These are phyloP conservation scores for Thumatha senex DNA, from an alignment of 2,888 invertebrate species.

Conservation along the genomic window DNA sequence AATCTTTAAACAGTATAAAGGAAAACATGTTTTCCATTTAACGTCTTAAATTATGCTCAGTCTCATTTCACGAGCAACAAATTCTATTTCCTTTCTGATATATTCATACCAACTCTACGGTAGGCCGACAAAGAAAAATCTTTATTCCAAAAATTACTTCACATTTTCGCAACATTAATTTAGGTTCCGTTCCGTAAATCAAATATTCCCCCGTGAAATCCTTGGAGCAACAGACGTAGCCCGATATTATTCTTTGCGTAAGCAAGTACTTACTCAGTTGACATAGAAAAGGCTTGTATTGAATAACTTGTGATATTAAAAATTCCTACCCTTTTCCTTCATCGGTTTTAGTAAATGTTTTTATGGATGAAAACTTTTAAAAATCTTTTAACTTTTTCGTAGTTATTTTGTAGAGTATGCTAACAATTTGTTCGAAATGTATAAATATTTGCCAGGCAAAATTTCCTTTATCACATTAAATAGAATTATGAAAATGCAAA, in stretches of 20 bases:
- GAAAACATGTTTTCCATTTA: constrained; percentile 11
- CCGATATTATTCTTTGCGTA: constrained; percentile 36
- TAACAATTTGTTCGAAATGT: neutral
- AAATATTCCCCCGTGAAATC: constrained; percentile 34
- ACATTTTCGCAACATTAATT: constrained; percentile 37
- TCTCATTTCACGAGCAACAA: constrained; percentile 20
- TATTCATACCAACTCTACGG: constrained; percentile 25
- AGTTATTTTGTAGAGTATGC: neutral
- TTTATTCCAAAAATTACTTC: constrained; percentile 28
- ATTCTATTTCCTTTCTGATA: constrained; percentile 19
- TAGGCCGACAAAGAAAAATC: constrained; percentile 32
- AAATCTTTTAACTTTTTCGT: constrained; percentile 10
- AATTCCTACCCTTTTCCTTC: constrained; percentile 51
- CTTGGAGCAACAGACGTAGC: constrained; percentile 19
- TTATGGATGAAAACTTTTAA: constrained; percentile 34
- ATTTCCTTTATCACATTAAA: neutral
- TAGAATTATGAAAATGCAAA: neutral
- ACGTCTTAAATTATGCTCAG: constrained; percentile 12
- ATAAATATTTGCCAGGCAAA: neutral
- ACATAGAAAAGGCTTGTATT: constrained; percentile 52
- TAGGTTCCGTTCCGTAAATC: constrained; percentile 35
- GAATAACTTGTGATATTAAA: constrained; percentile 62
- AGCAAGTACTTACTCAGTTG: constrained; percentile 42
- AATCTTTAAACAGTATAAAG: constrained; percentile 7
- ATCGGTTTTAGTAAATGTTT: constrained; percentile 30